These are phyloP conservation scores for Caradrina kadenii DNA, from an alignment of 2,888 invertebrate genomes.

Conservation along the genomic window DNA sequence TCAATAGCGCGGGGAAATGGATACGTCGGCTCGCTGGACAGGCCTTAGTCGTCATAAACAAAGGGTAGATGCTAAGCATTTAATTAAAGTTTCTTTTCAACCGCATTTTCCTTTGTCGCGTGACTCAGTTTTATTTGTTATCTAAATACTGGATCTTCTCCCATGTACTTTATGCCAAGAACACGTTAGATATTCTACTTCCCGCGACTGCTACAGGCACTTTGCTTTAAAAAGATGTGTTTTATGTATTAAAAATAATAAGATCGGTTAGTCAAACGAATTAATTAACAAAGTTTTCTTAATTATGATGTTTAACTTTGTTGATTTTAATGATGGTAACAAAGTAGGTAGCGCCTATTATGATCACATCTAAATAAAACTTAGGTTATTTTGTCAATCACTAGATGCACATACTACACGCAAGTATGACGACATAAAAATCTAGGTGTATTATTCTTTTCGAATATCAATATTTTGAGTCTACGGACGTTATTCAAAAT, in stretches of 20 bases:
- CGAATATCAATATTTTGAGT: conserved; percentile 65
- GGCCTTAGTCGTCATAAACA: conserved; percentile 71
- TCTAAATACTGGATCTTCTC: conserved; percentile 69
- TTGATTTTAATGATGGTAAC: neutral
- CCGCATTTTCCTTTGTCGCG: conserved; percentile 72
- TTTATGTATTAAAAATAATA: conserved; percentile 10
- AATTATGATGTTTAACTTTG: neutral
- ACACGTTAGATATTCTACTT: conserved; percentile 42
- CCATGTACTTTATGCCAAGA: conserved; percentile 57
- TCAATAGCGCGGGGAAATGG: conserved; percentile 70
- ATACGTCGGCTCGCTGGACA: conserved; percentile 64
- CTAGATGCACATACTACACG: neutral
- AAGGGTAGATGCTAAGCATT: conserved; percentile 71
- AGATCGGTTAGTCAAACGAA: neutral
- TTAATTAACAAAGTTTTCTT: conserved; percentile 15
- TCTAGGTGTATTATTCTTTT: conserved; percentile 52
- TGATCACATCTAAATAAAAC: neutral
- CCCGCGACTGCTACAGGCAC: conserved; percentile 8
- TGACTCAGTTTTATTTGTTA: conserved; percentile 76
- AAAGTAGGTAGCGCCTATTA: too few relatives aligned
- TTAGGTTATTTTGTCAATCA: neutral
- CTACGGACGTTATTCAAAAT: conserved; percentile 78
- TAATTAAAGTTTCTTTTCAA: conserved; percentile 86
- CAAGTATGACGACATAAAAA: conserved; percentile 12
- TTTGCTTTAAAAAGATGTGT: conserved; percentile 16